These are phyloP conservation scores for Xerus rutilus DNA, from an alignment of 2,797 vertebrate species.

Conservation along the genomic window DNA sequence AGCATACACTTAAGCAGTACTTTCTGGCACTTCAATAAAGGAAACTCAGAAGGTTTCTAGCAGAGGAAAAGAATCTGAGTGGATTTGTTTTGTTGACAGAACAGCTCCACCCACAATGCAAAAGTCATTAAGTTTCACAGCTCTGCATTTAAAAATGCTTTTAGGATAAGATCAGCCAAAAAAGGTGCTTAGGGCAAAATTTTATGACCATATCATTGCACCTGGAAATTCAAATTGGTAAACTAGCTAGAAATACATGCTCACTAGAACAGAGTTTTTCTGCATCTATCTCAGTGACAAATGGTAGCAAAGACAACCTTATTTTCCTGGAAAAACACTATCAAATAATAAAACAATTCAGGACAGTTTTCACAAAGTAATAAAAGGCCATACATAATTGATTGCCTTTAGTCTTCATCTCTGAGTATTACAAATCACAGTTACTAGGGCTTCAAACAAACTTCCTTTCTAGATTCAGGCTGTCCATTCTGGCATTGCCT, in stretches of 20 bases:
- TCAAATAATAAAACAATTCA: conserved; percentile 79
- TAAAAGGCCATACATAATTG: conserved; percentile 81
- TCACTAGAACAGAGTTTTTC: conserved; percentile 13
- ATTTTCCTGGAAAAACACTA: conserved; percentile 73
- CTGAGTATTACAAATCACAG: conserved; percentile 59
- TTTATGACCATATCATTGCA: conserved; percentile 59
- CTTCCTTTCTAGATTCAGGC: conserved; percentile 18
- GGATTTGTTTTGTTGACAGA: conserved; percentile 63
- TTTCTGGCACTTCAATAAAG: conserved; percentile 38
- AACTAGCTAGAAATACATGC: conserved; percentile 46
- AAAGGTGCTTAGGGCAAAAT: conserved; percentile 55
- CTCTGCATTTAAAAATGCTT: conserved; percentile 54
- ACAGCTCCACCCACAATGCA: conserved; percentile 37
- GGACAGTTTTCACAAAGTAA: conserved; percentile 72
- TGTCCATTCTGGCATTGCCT: background rate
- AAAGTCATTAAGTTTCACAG: conserved; percentile 64
- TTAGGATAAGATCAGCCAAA: conserved; percentile 54
- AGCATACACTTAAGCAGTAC: conserved; percentile 23
- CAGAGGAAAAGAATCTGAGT: background rate
- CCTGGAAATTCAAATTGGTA: conserved; percentile 59
- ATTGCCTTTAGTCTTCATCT: conserved; percentile 68
- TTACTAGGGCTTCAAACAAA: background rate
- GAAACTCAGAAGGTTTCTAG: conserved; percentile 27
- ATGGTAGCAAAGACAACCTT: conserved; percentile 60
- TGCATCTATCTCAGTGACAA: conserved; percentile 66